Base-by-base conservation (phyloP, 2,113 vertebrate species). In the Gasterosteus aculeatus region DNA sequence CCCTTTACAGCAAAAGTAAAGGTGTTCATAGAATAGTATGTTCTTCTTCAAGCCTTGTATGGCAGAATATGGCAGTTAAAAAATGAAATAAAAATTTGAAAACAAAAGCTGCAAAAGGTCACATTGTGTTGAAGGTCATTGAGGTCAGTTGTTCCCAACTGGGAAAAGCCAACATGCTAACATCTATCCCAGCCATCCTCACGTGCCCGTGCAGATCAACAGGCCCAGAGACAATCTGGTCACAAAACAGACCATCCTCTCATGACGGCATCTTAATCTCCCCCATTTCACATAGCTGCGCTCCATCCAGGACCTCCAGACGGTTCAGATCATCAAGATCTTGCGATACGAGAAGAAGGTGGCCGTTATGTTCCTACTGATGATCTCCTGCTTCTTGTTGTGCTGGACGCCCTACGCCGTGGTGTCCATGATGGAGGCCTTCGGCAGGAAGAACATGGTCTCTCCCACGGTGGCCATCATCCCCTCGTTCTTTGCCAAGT, bases 351-450 rank as follows among this genome's bases (percentile, higher is more conserved):
- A 99, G 93, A 97, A 95, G 87, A 97, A 97, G 85, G 92, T 98
- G 61, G 95, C 97, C 0, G 94, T 93, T 67, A 97, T 97, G 96
- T 97, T 96, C 82, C 94, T 98, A 70, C 84, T 97, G 61, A 96
- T 98, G 96, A 96, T 97, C 59, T 90, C 90, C 77, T 94, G 93
- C 0, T 98, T 98, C 86, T 94, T 98, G 87, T 73, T 96, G 82
- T 97, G 95, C 61, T 97, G 96, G 97, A 96, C 96, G 46, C 97
- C 97, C 54, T 96, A 96, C 60, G 94, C 96, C 0, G 92, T 97
- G 1, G 93, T 96, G 70, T 96, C 95, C 49, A 94, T 98, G 89
- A 81, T 98, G 84, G 86, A 95, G 83, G 95, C 95, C 18, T 97
- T 96, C 7, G 95, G 96, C 58, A 94, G 94, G 38, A 92, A 91